Conservation (phyloP, 1,140 invertebrate species). For the Lithobius niger region DNA sequence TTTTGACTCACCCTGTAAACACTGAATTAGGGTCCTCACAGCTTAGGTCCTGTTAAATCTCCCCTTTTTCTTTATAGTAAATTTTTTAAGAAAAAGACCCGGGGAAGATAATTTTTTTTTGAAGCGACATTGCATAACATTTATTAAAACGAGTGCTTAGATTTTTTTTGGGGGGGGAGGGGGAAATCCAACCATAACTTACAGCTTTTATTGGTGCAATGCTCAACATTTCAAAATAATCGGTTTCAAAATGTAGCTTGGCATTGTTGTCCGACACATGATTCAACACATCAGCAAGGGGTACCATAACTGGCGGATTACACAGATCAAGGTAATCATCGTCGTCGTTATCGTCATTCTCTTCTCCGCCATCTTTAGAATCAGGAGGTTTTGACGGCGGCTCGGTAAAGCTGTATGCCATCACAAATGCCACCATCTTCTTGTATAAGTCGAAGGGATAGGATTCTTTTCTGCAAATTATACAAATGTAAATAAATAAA, state of each 20-base stretch:
- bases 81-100: no score
- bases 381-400: background rate
- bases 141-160: no score
- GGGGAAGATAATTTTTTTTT: no score
- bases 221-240: slow-evolving; percentile 29
- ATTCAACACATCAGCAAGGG: slow-evolving; percentile 34
- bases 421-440: slow-evolving; percentile 34
- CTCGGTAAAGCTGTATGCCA: slow-evolving; percentile 36
- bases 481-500: no score
- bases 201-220: slow-evolving; percentile 26
- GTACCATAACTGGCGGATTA: slow-evolving; percentile 31
- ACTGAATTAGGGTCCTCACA: no score
- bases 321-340: background rate
- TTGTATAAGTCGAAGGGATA: slow-evolving; percentile 28
- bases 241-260: slow-evolving; percentile 27
- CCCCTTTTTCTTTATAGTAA: no score
- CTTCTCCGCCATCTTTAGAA: slow-evolving; percentile 2
- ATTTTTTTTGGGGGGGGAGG: no score
- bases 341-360: slow-evolving; percentile 11
- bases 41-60: no score
- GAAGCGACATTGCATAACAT: no score
- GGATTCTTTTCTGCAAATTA: no score
- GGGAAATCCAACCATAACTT: no score
- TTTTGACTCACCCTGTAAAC: no score
- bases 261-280: slow-evolving; percentile 34